Evolutionary conservation across 1,140 invertebrate species (phyloP).

Genomic region (Bombus fervidus): DNA sequence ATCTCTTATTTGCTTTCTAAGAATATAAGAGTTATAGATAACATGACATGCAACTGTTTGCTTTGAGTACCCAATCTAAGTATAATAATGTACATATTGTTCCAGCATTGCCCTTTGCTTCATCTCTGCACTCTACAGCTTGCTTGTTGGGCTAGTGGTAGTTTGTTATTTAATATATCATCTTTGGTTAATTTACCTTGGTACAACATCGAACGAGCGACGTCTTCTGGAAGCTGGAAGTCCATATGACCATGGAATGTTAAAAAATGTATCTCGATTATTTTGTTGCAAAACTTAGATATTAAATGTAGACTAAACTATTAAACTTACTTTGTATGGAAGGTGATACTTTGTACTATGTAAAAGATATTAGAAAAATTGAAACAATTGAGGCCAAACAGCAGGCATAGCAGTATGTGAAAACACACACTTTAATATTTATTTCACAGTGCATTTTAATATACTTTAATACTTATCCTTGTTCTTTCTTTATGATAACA

Average conservation of each 20-base stretch:
- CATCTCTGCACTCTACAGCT: conserved; percentile 80
- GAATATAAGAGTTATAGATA: conserved; percentile 66
- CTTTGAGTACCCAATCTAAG: conserved; percentile 28
- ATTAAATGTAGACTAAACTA: conserved; percentile 49
- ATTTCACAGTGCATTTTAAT: conserved; percentile 22
- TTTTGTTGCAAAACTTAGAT: conserved; percentile 76
- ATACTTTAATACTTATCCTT: conserved; percentile 22
- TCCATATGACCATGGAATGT: conserved; percentile 65
- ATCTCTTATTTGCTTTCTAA: conserved; percentile 61
- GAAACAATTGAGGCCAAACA: conserved; percentile 28
- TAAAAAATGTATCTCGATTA: conserved; percentile 72
- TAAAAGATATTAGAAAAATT: conserved; percentile 33
- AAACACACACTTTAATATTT: conserved; percentile 37
- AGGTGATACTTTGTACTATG: conserved; percentile 16
- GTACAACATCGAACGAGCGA: conserved; percentile 77
- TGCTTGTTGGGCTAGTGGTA: conserved; percentile 76
- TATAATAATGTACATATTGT: conserved; percentile 69
- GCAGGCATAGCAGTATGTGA: conserved; percentile 17
- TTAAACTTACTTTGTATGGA: conserved; percentile 46
- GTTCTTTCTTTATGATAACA: background rate
- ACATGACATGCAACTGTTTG: conserved; percentile 59
- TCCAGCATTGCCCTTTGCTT: conserved; percentile 80
- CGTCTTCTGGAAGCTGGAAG: conserved; percentile 60
- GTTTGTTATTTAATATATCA: conserved; percentile 78
- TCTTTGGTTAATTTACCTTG: conserved; percentile 76